Percentiles rank a stretch among this genome's conserved stretches.
Conservation (phyloP, 1,140 invertebrate genomes). For the Orussus abietinus region DNA sequence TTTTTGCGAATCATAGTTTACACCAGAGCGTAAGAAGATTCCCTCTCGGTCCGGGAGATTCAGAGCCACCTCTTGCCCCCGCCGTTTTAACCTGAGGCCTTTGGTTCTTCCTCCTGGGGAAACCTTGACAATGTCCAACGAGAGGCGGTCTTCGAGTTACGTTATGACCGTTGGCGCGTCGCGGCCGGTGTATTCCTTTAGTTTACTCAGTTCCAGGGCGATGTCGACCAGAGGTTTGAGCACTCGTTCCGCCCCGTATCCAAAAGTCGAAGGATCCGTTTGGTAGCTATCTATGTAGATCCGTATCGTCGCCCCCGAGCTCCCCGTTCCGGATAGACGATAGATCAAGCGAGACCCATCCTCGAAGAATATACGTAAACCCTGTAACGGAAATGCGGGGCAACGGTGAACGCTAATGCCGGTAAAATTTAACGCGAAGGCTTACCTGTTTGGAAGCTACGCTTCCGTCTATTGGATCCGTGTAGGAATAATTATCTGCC, state of each 20-base stretch:
- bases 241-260: conserved; percentile 75
- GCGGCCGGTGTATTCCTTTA: conserved; percentile 82
- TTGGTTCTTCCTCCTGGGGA: too few relatives aligned
- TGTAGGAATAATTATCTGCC: conserved; percentile 91
- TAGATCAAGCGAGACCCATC: conserved; percentile 92
- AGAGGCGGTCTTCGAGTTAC: too few relatives aligned
- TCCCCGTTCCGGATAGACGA: conserved; percentile 95
- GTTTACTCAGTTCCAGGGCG: conserved; percentile 79
- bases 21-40: too few relatives aligned
- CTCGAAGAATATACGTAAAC: conserved; percentile 87
- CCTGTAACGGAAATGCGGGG: conserved; percentile 62
- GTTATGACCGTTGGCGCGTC: conserved; percentile 95
- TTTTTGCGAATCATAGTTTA: too few relatives aligned
- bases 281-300: conserved; percentile 92
- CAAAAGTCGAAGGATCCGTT: conserved; percentile 60
- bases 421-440: conserved; percentile 11
- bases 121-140: too few relatives aligned
- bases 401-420: too few relatives aligned
- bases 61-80: too few relatives aligned
- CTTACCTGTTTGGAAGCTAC: conserved; percentile 84
- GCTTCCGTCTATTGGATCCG: conserved; percentile 89
- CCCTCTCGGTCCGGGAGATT: too few relatives aligned
- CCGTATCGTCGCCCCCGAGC: conserved; percentile 93
- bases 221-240: conserved; percentile 87
- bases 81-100: too few relatives aligned